A percentile compares a stretch with the other conserved stretches of the same genome.
phyloP scores from a whole-genome alignment of 2,113 vertebrate genomes.

The Condylura cristata region DNA sequence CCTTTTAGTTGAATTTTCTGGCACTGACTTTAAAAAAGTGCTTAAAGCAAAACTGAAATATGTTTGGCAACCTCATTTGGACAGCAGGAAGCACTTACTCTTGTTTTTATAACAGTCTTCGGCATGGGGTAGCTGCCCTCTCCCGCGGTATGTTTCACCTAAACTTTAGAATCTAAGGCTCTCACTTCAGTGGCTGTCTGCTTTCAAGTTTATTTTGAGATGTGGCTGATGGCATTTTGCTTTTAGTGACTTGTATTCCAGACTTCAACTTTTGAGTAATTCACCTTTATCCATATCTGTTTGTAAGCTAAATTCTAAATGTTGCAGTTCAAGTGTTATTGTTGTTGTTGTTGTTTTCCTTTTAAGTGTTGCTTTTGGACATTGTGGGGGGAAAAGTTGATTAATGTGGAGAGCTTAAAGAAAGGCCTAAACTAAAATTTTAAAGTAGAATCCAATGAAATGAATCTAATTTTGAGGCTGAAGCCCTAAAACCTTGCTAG shows the following conservation, averaged over 20 bases:
- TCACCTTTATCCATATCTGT: neutral
- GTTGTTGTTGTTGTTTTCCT: neutral
- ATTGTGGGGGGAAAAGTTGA: neutral
- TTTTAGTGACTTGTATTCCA: neutral
- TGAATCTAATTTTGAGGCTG: neutral
- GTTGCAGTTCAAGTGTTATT: neutral
- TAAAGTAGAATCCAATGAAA: neutral
- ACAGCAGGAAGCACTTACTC: constrained; percentile 33
- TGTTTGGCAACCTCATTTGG: constrained; percentile 68
- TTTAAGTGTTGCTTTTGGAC: neutral
- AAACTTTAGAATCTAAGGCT: neutral
- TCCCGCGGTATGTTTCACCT: too few species aligned
- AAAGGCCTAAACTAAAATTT: neutral
- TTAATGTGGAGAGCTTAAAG: neutral
- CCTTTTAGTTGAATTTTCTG: constrained; percentile 79
- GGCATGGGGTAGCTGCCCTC: constrained; percentile 53
- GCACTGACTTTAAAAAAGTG: constrained; percentile 57
- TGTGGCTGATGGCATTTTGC: neutral
- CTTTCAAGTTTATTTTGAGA: neutral
- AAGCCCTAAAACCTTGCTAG: neutral
- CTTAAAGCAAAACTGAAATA: constrained; percentile 54
- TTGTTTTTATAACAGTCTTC: constrained; percentile 58
- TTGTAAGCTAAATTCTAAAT: constrained; percentile 21
- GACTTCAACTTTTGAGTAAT: neutral
- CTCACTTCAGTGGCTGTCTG: neutral